phyloP scores from a whole-genome alignment of 1,140 invertebrate genomes.

The Danaus melanippus region DNA sequence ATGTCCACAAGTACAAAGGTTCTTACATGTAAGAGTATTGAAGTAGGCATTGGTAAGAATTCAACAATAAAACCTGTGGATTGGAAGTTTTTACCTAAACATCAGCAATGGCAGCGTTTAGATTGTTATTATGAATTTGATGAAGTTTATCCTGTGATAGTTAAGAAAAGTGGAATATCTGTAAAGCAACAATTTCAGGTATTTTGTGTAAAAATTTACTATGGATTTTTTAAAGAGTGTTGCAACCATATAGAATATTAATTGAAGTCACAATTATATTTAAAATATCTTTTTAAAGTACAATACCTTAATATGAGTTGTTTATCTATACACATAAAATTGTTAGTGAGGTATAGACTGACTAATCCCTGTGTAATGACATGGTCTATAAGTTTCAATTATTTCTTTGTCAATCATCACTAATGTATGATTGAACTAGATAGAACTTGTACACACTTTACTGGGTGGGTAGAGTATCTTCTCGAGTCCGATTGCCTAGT shows the following conservation, averaged over 20 bases:
- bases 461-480: too few species aligned
- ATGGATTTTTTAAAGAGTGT: neutral
- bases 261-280: too few species aligned
- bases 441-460: too few species aligned
- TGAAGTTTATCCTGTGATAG: conserved; percentile 75
- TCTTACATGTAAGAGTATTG: conserved; percentile 64
- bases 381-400: too few species aligned
- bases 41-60: conserved; percentile 47
- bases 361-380: too few species aligned
- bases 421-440: too few species aligned
- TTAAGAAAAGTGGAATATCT: conserved; percentile 72
- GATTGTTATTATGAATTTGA: conserved; percentile 80
- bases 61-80: conserved; percentile 72
- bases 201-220: conserved; percentile 16
- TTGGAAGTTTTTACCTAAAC: conserved; percentile 77
- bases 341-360: too few species aligned
- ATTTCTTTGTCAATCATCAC: too few species aligned
- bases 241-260: neutral
- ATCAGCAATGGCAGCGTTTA: conserved; percentile 79
- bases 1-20: conserved; percentile 69
- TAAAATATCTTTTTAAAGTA: too few species aligned
- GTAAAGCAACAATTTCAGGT: conserved; percentile 80
- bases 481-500: too few species aligned
- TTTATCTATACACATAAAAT: too few species aligned
- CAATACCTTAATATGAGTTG: too few species aligned